A percentile compares a stretch with the other conserved stretches of the same genome.
Conservation (phyloP, 2,113 vertebrate species). For the Morphnarchus princeps region DNA sequence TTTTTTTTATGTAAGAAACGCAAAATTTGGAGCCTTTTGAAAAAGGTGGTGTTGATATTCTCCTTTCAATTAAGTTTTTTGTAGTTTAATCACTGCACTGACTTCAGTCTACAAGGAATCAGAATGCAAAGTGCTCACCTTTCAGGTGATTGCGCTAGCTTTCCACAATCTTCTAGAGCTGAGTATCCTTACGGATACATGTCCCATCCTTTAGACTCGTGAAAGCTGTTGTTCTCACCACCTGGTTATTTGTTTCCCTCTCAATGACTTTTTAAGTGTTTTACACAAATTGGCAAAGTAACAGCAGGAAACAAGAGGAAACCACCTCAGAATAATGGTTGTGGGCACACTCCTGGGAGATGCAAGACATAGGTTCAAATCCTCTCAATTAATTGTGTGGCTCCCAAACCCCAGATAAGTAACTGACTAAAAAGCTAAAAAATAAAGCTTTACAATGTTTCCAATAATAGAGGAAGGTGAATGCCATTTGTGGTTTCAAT, state of each 20-base stretch:
- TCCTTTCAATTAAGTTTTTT: not conserved
- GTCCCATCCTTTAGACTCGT: not conserved
- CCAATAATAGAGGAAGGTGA: not conserved
- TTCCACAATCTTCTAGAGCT: not conserved
- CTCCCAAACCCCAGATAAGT: not conserved
- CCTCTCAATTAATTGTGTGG: not conserved
- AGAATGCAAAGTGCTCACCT: not conserved
- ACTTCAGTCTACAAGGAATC: not conserved
- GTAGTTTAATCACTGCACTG: not conserved
- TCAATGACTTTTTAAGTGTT: not conserved
- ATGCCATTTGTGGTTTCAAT: not conserved
- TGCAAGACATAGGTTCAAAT: not conserved
- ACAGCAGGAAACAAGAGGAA: not conserved
- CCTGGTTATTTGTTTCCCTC: not conserved
- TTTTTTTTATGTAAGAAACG: not conserved
- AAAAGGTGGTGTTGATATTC: not conserved
- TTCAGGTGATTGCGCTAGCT: not conserved
- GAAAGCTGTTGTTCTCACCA: not conserved
- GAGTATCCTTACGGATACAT: not conserved
- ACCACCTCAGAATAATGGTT: not conserved
- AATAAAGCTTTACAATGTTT: not conserved
- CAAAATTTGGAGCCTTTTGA: not conserved
- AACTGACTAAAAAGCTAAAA: not conserved
- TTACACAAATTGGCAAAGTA: not conserved
- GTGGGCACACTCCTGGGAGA: not conserved